phyloP scores from a whole-genome alignment of 2,888 invertebrate genomes.

The Tenthredo distinguenda region DNA sequence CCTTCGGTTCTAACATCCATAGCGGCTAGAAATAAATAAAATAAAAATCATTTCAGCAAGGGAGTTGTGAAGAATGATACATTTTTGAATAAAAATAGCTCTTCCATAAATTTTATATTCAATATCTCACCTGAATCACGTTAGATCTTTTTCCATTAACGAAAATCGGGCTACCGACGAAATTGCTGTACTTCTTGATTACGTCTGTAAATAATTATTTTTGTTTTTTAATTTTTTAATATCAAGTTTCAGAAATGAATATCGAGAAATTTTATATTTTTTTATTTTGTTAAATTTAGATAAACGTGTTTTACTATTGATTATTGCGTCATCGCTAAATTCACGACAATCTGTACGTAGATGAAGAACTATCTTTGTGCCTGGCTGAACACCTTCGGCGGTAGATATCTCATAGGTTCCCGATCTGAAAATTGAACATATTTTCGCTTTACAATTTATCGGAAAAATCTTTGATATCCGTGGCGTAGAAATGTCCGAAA shows the following conservation, averaged over 20 bases:
- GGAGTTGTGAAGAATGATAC: not conserved
- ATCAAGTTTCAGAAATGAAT: not conserved
- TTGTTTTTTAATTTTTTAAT: constrained; percentile 27
- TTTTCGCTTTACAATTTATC: not conserved
- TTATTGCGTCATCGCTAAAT: constrained; percentile 91
- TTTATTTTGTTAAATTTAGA: constrained; percentile 11
- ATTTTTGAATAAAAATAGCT: not conserved
- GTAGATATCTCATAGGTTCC: constrained; percentile 94
- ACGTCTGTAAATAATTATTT: constrained; percentile 81
- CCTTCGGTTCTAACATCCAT: constrained; percentile 96
- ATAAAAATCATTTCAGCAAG: constrained; percentile 47
- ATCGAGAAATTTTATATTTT: not conserved
- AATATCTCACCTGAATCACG: constrained; percentile 85
- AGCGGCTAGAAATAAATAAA: constrained; percentile 83
- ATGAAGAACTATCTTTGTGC: constrained; percentile 96
- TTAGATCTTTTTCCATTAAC: constrained; percentile 95
- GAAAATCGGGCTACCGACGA: constrained; percentile 95
- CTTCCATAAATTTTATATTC: constrained; percentile 41
- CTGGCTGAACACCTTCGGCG: constrained; percentile 90
- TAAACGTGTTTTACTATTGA: constrained; percentile 82
- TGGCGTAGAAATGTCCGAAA: not conserved
- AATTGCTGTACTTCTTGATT: constrained; percentile 98
- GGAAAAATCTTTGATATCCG: not conserved
- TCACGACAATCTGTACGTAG: constrained; percentile 93
- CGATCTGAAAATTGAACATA: constrained; percentile 79